Evolutionary conservation across 2,113 vertebrate genomes (phyloP), one percentile per base, ranked within the genome.

Genomic region (Silurus meridionalis): DNA sequence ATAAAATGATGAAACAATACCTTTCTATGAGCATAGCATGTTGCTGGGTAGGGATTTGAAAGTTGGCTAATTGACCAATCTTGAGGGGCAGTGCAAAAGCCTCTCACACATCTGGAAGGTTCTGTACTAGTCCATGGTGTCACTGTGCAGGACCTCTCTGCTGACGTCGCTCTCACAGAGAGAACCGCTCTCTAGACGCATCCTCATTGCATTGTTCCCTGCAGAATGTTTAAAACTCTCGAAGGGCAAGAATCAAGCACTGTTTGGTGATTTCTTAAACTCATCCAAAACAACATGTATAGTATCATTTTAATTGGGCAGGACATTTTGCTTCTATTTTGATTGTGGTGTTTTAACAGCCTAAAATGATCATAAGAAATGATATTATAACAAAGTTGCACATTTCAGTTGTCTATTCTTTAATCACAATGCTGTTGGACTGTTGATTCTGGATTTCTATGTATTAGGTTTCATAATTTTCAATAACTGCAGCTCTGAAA

Each of bases 81-180:
- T 98, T 81, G 94, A 87, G 0, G 96, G 97, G 28, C 93, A 94
- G 86, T 97, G 95, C 58, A 98, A 92, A 55, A 97, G 94, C 71
- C 96, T 95, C 87, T 98, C 97, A 0, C 96, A 96, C 97, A 97
- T 97, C 92, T 97, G 96, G 91, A 97, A 97, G 10, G 97, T 97
- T 86, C 97, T 96, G 93, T 96, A 98, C 87, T 97, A 97, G 90
- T 97, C 97, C 97, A 97, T 97, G 71, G 96, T 98, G 94, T 97
- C 96, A 25, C 97, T 97, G 89, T 95, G 93, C 86, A 97, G 93
- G 53, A 97, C 96, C 0, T 95, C 96, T 28, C 94, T 89, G 6
- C 93, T 96, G n/a, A 96, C 94, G 52, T 96, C 97, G 7, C 92
- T 96, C 93, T 96, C 96, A 78, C 96, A 94, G 94, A 98, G 88